Conservation (phyloP, 2,113 vertebrate species). For the Psammodynastes pulverulentus region DNA sequence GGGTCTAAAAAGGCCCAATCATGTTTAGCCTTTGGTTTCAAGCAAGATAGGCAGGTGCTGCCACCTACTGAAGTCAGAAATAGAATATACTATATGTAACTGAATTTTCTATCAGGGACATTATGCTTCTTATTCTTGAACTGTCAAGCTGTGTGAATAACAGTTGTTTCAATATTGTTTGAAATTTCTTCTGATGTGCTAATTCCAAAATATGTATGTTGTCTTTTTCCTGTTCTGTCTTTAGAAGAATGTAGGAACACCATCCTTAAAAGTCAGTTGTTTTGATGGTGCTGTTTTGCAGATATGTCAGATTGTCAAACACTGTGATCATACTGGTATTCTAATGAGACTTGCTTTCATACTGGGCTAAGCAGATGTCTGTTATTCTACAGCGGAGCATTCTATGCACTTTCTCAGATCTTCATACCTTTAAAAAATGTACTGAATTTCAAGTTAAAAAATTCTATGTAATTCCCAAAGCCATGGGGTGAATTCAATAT, state of each 20-base stretch:
- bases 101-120: not conserved
- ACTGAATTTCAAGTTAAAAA: slow-evolving; percentile 50
- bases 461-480: slow-evolving; percentile 30
- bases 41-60: not conserved
- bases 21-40: not conserved
- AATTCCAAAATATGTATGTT: slow-evolving; percentile 42
- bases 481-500: not conserved
- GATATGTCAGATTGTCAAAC: slow-evolving; percentile 66
- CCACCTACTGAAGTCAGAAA: not conserved
- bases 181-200: slow-evolving; percentile 37
- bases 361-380: slow-evolving; percentile 56
- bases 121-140: not conserved
- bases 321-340: slow-evolving; percentile 63
- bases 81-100: not conserved
- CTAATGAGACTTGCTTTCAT: slow-evolving; percentile 56
- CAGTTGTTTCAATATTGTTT: slow-evolving; percentile 14
- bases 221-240: slow-evolving; percentile 33
- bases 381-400: slow-evolving; percentile 55
- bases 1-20: not conserved
- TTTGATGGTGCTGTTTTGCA: slow-evolving; percentile 58
- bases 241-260: slow-evolving; percentile 38
- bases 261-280: slow-evolving; percentile 27
- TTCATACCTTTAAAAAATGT: slow-evolving; percentile 46
- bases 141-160: not conserved
- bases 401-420: slow-evolving; percentile 43